Evolutionary conservation across 2,888 invertebrate genomes (phyloP), one percentile per base, ranked within the genome.

Genomic region (Disparrhopalites patrizii): DNA sequence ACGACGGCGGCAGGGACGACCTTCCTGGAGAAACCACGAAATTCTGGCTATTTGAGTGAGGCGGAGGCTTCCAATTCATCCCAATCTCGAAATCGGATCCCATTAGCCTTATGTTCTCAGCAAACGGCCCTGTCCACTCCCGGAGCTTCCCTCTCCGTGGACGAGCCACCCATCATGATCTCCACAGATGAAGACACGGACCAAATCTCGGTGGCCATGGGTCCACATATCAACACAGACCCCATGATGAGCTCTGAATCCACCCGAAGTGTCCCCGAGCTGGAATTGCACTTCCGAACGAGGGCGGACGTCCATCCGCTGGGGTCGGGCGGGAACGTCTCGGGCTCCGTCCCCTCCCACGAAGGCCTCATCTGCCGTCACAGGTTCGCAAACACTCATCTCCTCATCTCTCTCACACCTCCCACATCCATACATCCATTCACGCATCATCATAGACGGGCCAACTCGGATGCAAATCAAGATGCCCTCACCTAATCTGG

Each of bases 221-320:
- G 23, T 18, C 66, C 20, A 20, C 60, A 62, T 18, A 57, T 62
- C 18, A 62, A 66, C 28, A 52, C 52, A 3, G 69, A 69, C 18
- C 55, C 67, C 0, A 54, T 65, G 60, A 62, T 65, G 50, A 64
- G 54, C 30, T 65, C 65, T 52, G 75, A 71, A 60, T 70, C 74
- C 1, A 86, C 88, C 10, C 83, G 89, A 79, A 89, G 89, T 73
- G 89, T 90, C 71, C 90, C 90, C 54, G 90, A 90, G 79, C 88
- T 90, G 79, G 90, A 90, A 80, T 81, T 90, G 75, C 89, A 90
- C 80, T 89, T 65, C 3, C 50, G 72, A 31, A 65, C 63, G 2
- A n/a, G 68, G 15, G 67, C 69, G 15, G 70, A 69, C n/a, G 60
- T 63, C 38, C 70, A 70, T 27, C 58, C 69, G 8, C 70, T 69